These are phyloP conservation scores for Panagrolaimus sp. DNA, from an alignment of 1,140 invertebrate genomes.

Conservation along the genomic window DNA sequence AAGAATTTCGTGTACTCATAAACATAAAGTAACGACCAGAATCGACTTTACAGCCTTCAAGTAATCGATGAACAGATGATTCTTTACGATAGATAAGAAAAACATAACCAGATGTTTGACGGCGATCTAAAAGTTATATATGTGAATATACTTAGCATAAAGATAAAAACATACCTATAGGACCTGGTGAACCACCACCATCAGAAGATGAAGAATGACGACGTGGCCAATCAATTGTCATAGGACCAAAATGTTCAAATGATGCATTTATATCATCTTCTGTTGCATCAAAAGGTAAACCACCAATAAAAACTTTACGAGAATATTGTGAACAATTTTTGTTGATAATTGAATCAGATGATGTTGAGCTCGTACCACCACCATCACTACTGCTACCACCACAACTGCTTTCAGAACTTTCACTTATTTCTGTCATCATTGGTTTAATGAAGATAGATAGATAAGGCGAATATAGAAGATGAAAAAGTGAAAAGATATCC, in stretches of 20 bases:
- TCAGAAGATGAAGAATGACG: background rate
- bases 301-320: constrained; percentile 95
- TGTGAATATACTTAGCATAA: too few species aligned
- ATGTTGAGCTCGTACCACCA: too few species aligned
- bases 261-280: constrained; percentile 98
- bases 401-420: too few species aligned
- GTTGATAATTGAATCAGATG: too few species aligned
- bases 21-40: constrained; percentile 95
- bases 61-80: constrained; percentile 87
- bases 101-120: constrained; percentile 62
- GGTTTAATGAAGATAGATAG: too few species aligned
- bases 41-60: constrained; percentile 93
- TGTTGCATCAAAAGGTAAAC: constrained; percentile 94
- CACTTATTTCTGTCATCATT: too few species aligned
- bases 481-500: too few species aligned
- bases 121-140: background rate
- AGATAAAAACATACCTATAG: too few species aligned
- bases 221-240: constrained; percentile 97
- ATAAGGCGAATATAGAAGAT: too few species aligned
- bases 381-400: too few species aligned
- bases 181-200: background rate
- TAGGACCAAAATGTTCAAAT: constrained; percentile 86
- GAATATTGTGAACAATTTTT: too few species aligned
- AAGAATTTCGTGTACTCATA: constrained; percentile 95
- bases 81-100: constrained; percentile 77